Evolutionary conservation across 2,113 vertebrate species (phyloP), one percentile per base, ranked within the genome.

Genomic region (Melanerpes formicivorus): DNA sequence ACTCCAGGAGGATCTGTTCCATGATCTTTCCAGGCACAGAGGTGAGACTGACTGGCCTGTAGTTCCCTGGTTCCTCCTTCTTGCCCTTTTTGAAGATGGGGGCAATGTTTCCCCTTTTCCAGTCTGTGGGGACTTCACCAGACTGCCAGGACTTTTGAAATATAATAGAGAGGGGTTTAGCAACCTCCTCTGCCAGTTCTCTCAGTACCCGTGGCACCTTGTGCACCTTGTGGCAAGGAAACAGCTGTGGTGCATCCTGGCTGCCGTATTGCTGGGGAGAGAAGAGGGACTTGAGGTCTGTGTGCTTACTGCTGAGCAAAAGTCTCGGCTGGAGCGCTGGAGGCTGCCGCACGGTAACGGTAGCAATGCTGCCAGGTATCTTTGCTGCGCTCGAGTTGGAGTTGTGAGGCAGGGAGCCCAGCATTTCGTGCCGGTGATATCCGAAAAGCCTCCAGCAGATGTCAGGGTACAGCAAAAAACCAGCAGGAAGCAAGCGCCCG

Each of bases 381-480:
- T 6, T 80, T 89, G 89, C 21, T 77, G 0, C 46, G 18, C 30
- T 80, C 5, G 84, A 80, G 27, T 85, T 59, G 8, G 23, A 7
- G 1, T 69, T 81, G 13, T 48, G 83, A 62, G n/a, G 48, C 58
- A 30, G 80, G 37, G 64, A 64, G 37, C 42, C 52, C 34, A 79
- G 50, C 63, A 34, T 93, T 78, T 72, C 18, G 19, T 81, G 11
- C 0, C 0, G 6, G 29, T 85, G 76, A 23, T 78, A 72, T 67
- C 42, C 69, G 25, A 22, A 78, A 86, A 88, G 22, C 56, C 34
- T 91, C 97, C 98, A 95, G 87, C 91, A 97, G 97, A 85, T 97
- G 98, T 97, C 97, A 96, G 95, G 76, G 81, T 95, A 40, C 90
- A 75, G 65, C 96, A 93, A 91, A 59, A 48, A 84, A 91, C 8